These are phyloP conservation scores for Gnathonemus longibarbis DNA, from an alignment of 2,113 vertebrate genomes.

Conservation along the genomic window DNA sequence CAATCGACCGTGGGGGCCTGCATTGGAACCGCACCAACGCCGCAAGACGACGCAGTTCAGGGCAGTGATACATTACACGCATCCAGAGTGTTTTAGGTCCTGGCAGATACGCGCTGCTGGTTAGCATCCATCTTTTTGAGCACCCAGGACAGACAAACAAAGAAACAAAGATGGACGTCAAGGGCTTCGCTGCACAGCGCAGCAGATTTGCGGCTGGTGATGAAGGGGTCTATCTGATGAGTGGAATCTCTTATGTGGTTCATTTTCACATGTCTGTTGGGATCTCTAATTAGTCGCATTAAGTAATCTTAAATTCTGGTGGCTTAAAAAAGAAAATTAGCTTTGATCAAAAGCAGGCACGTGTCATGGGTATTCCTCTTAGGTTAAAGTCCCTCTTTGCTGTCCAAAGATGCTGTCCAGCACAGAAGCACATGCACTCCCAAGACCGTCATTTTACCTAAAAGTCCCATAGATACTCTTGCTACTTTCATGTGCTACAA, in stretches of 20 bases:
- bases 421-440: not conserved
- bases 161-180: not conserved
- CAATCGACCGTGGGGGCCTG: not conserved
- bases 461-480: not conserved
- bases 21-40: not conserved
- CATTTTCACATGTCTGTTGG: not conserved
- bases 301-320: not conserved
- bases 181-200: not conserved
- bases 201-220: not conserved
- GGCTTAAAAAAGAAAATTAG: not conserved
- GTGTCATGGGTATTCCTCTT: not conserved
- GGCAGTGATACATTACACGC: not conserved
- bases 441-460: not conserved
- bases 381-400: not conserved
- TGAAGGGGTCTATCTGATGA: not conserved
- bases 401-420: not conserved
- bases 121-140: not conserved
- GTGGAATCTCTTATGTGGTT: not conserved
- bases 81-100: not conserved
- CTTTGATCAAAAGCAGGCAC: not conserved
- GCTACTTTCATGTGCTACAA: not conserved
- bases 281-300: not conserved
- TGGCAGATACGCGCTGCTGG: not conserved
- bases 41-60: conserved; percentile 7
- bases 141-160: not conserved